Conservation (phyloP, 2,797 vertebrate species). For the Rallus crepitans region DNA sequence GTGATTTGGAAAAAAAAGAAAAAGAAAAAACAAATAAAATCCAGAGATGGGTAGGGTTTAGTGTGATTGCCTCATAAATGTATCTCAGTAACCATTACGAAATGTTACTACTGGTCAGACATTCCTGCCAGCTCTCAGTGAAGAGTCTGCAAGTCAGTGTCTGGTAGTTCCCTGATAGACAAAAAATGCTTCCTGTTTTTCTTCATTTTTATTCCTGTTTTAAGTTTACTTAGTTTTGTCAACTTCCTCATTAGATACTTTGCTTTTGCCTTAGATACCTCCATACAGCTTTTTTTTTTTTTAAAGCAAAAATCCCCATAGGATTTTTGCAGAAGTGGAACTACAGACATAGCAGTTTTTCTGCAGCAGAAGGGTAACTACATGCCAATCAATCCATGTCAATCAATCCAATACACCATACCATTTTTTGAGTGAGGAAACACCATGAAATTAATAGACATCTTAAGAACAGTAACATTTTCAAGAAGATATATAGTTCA, state of each 20-base stretch:
- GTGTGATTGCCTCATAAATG: neutral
- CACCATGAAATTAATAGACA: neutral
- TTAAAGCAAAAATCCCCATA: neutral
- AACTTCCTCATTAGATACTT: neutral
- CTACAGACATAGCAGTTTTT: neutral
- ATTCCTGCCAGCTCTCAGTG: neutral
- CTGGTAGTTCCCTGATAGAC: neutral
- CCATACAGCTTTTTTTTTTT: neutral
- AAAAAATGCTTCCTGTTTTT: constrained; percentile 10
- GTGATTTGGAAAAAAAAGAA: neutral
- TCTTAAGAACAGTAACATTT: neutral
- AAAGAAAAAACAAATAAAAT: neutral
- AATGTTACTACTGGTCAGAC: neutral
- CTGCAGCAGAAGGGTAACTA: neutral
- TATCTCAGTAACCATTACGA: neutral
- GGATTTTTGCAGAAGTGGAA: neutral
- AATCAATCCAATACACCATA: neutral
- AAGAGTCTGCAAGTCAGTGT: neutral
- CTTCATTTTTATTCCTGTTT: constrained; percentile 19
- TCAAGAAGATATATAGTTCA: neutral
- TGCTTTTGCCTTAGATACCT: neutral
- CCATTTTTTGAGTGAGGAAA: neutral
- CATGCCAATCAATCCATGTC: neutral
- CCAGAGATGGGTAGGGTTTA: neutral
- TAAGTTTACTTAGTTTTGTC: neutral